Conservation (phyloP, 2,888 invertebrate genomes). For the Hydroisotoma schaefferi region DNA sequence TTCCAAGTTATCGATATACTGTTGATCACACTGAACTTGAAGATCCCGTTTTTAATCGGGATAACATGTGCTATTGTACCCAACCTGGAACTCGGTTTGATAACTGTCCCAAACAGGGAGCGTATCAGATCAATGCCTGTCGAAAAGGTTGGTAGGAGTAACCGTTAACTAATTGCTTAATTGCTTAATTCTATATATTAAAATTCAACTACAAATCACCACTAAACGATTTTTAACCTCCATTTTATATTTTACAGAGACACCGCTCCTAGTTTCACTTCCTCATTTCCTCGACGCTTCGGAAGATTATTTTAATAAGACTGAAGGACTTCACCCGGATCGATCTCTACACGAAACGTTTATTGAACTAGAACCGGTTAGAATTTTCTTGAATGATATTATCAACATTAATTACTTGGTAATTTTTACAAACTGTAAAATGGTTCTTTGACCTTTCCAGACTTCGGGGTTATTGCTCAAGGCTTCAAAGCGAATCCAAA, state of each 20-base stretch:
- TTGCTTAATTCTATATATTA: background rate
- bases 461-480: constrained; percentile 27
- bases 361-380: constrained; percentile 36
- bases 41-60: constrained; percentile 28
- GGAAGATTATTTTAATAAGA: constrained; percentile 17
- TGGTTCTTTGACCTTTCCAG: constrained; percentile 11
- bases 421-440: background rate
- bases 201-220: too few species aligned
- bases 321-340: constrained; percentile 29
- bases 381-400: background rate
- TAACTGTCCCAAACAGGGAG: constrained; percentile 31
- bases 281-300: constrained; percentile 39
- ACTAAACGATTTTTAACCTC: constrained; percentile 3
- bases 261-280: constrained; percentile 27
- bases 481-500: constrained; percentile 37
- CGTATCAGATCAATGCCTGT: constrained; percentile 35
- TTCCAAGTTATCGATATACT: constrained; percentile 23
- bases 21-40: constrained; percentile 24
- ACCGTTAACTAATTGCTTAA: constrained; percentile 5
- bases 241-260: constrained; percentile 20
- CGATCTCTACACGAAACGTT: constrained; percentile 33
- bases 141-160: constrained; percentile 25
- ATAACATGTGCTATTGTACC: constrained; percentile 39
- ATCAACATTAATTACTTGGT: background rate
- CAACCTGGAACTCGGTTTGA: constrained; percentile 26